Conservation (phyloP, 2,797 vertebrate genomes). For the Siniperca scherzeri region DNA sequence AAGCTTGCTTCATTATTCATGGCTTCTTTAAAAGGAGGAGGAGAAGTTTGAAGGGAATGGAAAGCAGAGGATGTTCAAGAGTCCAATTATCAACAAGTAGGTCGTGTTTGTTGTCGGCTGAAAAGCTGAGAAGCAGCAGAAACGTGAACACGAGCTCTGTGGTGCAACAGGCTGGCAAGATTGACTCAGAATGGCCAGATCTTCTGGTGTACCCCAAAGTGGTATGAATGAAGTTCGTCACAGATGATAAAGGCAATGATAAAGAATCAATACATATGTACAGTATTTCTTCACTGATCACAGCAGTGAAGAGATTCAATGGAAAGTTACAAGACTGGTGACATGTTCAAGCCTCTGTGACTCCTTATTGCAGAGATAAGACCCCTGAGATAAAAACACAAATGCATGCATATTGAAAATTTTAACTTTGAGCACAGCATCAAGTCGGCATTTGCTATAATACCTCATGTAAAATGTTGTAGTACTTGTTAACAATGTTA, state of each 20-base stretch:
- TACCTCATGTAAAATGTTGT: too few relatives aligned
- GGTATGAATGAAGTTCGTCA: not conserved
- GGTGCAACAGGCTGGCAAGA: conserved; percentile 22
- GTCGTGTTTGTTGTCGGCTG: conserved; percentile 43
- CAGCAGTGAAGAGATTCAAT: not conserved
- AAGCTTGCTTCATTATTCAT: conserved; percentile 90
- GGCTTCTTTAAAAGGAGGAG: conserved; percentile 64
- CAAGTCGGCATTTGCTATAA: not conserved
- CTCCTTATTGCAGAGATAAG: not conserved
- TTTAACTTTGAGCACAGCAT: not conserved
- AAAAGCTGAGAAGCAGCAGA: conserved; percentile 38
- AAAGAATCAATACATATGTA: not conserved
- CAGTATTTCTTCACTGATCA: not conserved
- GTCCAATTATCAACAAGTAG: conserved; percentile 69
- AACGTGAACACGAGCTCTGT: conserved; percentile 57
- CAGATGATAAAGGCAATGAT: not conserved
- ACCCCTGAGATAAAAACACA: not conserved
- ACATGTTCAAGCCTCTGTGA: not conserved
- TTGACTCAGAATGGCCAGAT: not conserved
- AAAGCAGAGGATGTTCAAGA: conserved; percentile 62
- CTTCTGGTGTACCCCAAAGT: not conserved
- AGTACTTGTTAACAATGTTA: too few relatives aligned
- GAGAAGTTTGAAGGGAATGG: conserved; percentile 58
- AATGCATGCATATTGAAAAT: not conserved
- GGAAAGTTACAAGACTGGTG: not conserved